Evolutionary conservation across 2,797 vertebrate genomes (phyloP).

Genomic region (Adelosebastes latens): DNA sequence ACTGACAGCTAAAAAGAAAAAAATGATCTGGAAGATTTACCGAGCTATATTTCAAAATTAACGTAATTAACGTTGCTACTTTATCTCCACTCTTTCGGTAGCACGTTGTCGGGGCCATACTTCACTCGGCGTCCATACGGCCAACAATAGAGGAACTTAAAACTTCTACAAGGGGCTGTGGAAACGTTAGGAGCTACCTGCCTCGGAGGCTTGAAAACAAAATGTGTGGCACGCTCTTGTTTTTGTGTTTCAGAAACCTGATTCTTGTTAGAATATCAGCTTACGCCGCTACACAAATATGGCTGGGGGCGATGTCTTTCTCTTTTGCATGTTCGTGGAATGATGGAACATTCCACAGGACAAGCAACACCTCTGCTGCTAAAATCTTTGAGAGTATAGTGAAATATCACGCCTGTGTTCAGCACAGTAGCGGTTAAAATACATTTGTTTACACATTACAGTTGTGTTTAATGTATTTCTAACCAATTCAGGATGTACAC

Average conservation of each 20-base stretch:
- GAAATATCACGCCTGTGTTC: constrained; percentile 5
- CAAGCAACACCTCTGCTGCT: constrained; percentile 44
- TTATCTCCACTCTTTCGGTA: constrained; percentile 12
- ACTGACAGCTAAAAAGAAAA: constrained; percentile 17
- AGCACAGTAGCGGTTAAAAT: background rate
- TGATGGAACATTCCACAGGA: constrained; percentile 71
- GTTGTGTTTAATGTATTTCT: background rate
- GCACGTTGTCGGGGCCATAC: constrained; percentile 25
- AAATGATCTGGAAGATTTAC: constrained; percentile 30
- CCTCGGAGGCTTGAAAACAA: constrained; percentile 70
- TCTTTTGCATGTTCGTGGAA: constrained; percentile 60
- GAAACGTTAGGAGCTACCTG: constrained; percentile 59
- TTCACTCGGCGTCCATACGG: constrained; percentile 18
- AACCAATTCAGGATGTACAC: background rate
- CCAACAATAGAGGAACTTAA: constrained; percentile 58
- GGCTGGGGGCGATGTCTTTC: constrained; percentile 64
- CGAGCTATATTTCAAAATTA: constrained; percentile 8
- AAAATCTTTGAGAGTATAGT: constrained; percentile 1
- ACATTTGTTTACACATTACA: background rate
- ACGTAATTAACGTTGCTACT: constrained; percentile 32
- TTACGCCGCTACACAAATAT: constrained; percentile 74
- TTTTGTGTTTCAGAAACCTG: constrained; percentile 79
- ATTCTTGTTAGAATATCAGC: constrained; percentile 81
- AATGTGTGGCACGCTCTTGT: constrained; percentile 73
- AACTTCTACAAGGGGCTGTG: constrained; percentile 45